Evolutionary conservation across 2,797 vertebrate genomes (phyloP), one percentile per base, ranked within the genome.

Genomic region (Serranus cabrilla): DNA sequence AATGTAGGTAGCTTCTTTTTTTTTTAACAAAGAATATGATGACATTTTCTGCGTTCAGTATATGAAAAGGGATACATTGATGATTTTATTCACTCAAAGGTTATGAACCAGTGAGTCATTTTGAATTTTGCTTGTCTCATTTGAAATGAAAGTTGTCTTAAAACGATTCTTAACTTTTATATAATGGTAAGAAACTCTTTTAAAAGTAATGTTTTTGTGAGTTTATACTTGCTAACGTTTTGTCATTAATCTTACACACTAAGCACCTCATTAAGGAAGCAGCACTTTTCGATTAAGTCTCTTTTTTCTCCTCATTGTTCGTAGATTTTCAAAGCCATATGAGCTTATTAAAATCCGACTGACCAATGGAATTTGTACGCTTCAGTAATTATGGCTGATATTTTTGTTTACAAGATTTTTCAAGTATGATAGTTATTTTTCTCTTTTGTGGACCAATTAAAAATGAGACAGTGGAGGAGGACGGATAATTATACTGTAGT

Each of bases 31-130:
- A 67, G 13, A 43, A 49, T 42, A 77, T 66, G 40, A 69, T 69
- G 68, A 58, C 20, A 25, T 69, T 49, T 68, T 58, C 66, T 74
- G 59, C 12, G 11, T 84, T 78, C 12, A 50, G 16, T 54, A 17
- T 23, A 70, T 47, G 18, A 83, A 90, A 91, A 87, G 88, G 90
- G 84, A 90, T 55, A 49, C 0, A 64, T 80, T 80, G 50, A 72
- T 82, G 49, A 81, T 54, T 77, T 73, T 57, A 43, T 60, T 39
- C 66, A 77, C 51, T 66, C 71, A 12, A n/a, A 50, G 46, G 20
- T 71, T 71, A 45, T 66, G 40, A 81, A 74, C 47, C 70, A 64
- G 23, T 20, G 39, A 23, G 66, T 83, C 70, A 56, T 55, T 43
- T 85, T 51, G 57, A 55, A 76, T 64, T 72, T 61, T 25, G 6